These are phyloP conservation scores for Rotaria macrura DNA, from an alignment of 2,888 invertebrate species.

Conservation along the genomic window DNA sequence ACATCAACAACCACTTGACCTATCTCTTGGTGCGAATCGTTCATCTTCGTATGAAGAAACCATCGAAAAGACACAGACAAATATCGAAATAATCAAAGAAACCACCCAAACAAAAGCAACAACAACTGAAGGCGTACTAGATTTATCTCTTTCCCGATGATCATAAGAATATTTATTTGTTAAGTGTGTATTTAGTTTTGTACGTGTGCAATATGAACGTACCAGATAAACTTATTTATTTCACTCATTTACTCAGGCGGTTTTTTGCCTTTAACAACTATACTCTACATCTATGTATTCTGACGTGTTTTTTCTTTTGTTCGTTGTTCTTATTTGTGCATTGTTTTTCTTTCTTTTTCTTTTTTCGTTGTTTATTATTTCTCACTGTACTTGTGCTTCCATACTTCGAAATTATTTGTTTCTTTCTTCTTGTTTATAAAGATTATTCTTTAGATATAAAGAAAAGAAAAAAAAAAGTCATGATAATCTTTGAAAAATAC, in stretches of 20 bases:
- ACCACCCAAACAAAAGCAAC: neutral
- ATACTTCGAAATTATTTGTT: neutral
- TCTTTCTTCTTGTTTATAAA: neutral
- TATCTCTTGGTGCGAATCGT: neutral
- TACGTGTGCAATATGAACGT: constrained; percentile 12
- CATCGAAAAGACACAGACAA: neutral
- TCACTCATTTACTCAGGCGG: neutral
- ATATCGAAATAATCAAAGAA: neutral
- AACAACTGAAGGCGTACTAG: neutral
- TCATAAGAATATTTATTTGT: neutral
- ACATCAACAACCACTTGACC: neutral
- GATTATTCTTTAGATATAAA: neutral
- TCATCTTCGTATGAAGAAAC: neutral
- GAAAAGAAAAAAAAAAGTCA: neutral
- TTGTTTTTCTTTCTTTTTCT: neutral
- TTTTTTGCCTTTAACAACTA: neutral
- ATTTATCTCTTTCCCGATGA: constrained; percentile 3
- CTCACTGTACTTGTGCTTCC: constrained; percentile 5
- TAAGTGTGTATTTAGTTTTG: neutral
- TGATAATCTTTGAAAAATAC: neutral
- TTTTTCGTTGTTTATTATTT: neutral
- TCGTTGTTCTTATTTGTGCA: neutral
- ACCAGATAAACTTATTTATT: constrained; percentile 12
- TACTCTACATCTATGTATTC: neutral
- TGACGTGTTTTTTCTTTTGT: neutral